Evolutionary conservation across 1,140 invertebrate genomes (phyloP).

Genomic region (Bombyx mandarina): DNA sequence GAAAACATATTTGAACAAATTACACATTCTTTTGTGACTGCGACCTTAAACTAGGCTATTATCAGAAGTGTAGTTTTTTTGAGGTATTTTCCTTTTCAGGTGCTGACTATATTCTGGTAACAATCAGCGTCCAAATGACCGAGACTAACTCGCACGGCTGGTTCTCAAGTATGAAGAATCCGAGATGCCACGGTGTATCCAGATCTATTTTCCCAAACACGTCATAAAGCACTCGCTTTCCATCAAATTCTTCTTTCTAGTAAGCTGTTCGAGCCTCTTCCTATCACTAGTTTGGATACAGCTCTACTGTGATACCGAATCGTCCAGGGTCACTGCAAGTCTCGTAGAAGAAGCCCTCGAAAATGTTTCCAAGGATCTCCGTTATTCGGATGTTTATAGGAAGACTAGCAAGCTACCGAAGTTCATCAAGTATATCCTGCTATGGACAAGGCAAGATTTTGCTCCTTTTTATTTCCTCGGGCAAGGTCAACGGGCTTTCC

Average conservation of each 20-base stretch:
- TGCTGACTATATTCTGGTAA: neutral
- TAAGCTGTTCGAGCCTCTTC: conserved; percentile 30
- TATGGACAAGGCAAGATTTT: conserved; percentile 37
- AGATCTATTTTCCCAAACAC: conserved; percentile 12
- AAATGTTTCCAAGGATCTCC: conserved; percentile 37
- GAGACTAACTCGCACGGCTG: neutral
- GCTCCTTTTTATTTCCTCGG: conserved; percentile 37
- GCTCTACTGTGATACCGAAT: conserved; percentile 4
- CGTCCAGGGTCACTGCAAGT: conserved; percentile 16
- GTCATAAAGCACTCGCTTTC: conserved; percentile 24
- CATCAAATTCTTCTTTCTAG: conserved; percentile 25
- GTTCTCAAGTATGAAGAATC: conserved; percentile 25
- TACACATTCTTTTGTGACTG: neutral
- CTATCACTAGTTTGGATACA: conserved; percentile 32
- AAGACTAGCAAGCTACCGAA: conserved; percentile 29
- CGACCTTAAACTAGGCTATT: neutral
- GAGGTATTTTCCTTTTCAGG: neutral
- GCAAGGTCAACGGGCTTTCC: conserved; percentile 37
- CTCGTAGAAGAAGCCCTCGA: conserved; percentile 35
- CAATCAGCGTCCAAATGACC: conserved; percentile 3
- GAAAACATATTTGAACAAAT: no score
- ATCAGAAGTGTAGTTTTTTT: neutral
- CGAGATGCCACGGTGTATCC: conserved; percentile 23
- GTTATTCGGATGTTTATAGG: conserved; percentile 39
- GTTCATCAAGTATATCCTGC: conserved; percentile 37